Evolutionary conservation across 2,797 vertebrate species (phyloP), one percentile per base, ranked within the genome.

Genomic region (Luscinia luscinia): DNA sequence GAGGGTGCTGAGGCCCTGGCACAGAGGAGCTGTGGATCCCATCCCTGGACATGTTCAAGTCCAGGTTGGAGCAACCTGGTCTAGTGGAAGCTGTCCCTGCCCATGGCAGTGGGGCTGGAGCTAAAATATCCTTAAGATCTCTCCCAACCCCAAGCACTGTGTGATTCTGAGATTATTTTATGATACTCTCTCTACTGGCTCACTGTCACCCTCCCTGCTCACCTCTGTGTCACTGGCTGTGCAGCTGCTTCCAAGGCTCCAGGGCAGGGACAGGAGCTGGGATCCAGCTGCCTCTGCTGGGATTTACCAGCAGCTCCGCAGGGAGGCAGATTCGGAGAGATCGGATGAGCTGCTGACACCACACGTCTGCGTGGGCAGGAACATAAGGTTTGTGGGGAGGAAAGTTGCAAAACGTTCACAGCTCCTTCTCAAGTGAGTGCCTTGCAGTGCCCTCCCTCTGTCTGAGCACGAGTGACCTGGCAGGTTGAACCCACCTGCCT

Each of bases 371-470:
- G 87, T 90, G 58, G 93, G 94, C 72, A 43, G 76, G 11, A 92
- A 2, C 96, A 96, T 77, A 96, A 96, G 79, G 91, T 57, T 21
- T 43, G 95, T 94, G 84, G 95, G 94, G 17, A 58, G 87, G 51
- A 87, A 92, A 89, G 83, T 95, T 89, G 89, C 73, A 70, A 83
- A 93, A 89, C 0, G 41, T 51, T 95, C 79, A 28, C 87, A 89
- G 58, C 46, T 92, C 64, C 5, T 91, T 89, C 87, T 72, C 40
- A 28, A 89, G 75, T 34, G 62, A 78, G 73, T 26, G 51, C 6
- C 6, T 90, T 55, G 87, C 49, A 40, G 18, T 89, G 84, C 57
- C 76, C 69, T 93, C 68, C 78, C 72, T 63, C 81, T 1, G 7
- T 72, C 69, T 94, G 64, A 21, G 82, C 94, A 89, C 19, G 54